Conservation (phyloP, 2,113 vertebrate genomes). For the Esox niger region DNA sequence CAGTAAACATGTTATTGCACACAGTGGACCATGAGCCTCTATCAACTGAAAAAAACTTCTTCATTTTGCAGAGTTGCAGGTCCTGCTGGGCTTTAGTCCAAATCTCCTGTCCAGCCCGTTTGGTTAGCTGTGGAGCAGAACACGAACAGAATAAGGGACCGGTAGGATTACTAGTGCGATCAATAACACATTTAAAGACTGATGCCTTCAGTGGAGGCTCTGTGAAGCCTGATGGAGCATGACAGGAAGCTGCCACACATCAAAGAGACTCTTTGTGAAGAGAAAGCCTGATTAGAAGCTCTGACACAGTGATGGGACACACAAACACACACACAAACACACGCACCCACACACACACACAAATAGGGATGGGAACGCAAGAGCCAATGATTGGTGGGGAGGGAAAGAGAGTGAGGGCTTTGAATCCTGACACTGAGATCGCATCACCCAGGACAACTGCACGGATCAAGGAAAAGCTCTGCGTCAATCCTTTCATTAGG, state of each 20-base stretch:
- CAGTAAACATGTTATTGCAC: not conserved
- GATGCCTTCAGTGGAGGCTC: conserved; percentile 64
- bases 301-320: conserved; percentile 64
- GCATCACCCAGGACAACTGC: conserved; percentile 27
- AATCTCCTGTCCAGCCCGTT: conserved; percentile 50
- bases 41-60: no score
- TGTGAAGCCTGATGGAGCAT: conserved; percentile 65
- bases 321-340: conserved; percentile 32
- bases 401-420: not conserved
- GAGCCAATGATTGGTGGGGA: not conserved
- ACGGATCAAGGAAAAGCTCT: conserved; percentile 31
- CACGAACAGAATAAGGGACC: conserved; percentile 41
- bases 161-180: conserved; percentile 57
- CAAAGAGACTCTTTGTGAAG: conserved; percentile 74
- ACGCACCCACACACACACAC: conserved; percentile 28
- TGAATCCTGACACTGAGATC: conserved; percentile 12
- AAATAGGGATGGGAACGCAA: not conserved
- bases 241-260: conserved; percentile 74
- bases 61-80: conserved; percentile 46
- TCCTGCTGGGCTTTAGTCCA: conserved; percentile 23
- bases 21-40: not conserved
- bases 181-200: conserved; percentile 71
- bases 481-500: conserved; percentile 53
- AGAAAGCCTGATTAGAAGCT: conserved; percentile 68
- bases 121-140: conserved; percentile 46